Percentiles rank a stretch among this genome's conserved stretches.
Conservation (phyloP, 2,113 vertebrate species). For the Nerophis ophidion region DNA sequence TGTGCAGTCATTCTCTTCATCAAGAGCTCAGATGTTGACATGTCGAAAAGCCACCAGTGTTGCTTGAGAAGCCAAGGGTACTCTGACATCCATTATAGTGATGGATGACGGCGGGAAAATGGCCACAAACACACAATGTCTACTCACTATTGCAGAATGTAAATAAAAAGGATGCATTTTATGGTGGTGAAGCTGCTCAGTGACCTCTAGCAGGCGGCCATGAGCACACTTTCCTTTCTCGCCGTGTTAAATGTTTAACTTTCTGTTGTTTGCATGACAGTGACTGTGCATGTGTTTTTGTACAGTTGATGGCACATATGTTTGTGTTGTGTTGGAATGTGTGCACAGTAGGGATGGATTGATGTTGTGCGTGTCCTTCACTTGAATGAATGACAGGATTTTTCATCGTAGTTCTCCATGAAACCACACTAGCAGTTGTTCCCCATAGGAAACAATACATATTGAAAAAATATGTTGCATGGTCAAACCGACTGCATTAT, state of each 20-base stretch:
- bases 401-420: no score
- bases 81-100: slow-evolving; percentile 43
- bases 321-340: background rate
- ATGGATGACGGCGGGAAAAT: slow-evolving; percentile 30
- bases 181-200: slow-evolving; percentile 27
- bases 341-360: no score
- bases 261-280: slow-evolving; percentile 5
- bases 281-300: background rate
- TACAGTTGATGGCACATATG: background rate
- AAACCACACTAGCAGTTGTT: no score
- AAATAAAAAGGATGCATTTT: background rate
- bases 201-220: slow-evolving; percentile 27
- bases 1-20: slow-evolving; percentile 34
- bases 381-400: no score
- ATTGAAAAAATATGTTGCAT: no score
- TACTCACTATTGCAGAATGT: background rate
- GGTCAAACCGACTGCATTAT: no score
- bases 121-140: slow-evolving; percentile 11
- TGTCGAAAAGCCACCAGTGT: slow-evolving; percentile 3
- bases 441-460: no score
- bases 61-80: slow-evolving; percentile 6
- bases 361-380: no score
- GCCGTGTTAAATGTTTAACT: slow-evolving; percentile 51
- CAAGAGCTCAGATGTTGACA: slow-evolving; percentile 23
- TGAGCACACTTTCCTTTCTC: slow-evolving; percentile 21